Conservation (phyloP, 2,888 invertebrate species). For the Autographa pulchrina region DNA sequence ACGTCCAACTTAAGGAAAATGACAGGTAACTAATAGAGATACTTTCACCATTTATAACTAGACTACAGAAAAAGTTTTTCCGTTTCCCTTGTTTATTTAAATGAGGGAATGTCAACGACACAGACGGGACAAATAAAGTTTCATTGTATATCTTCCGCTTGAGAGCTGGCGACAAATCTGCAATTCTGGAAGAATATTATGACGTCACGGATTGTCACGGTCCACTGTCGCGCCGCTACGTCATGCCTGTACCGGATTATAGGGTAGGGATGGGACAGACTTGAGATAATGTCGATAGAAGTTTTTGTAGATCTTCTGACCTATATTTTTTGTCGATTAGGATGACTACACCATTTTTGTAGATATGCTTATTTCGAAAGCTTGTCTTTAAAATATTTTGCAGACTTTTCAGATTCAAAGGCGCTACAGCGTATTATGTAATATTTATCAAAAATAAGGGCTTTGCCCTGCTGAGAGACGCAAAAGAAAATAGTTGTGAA, state of each 20-base stretch:
- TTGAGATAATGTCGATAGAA: not conserved
- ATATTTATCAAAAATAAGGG: too few relatives aligned
- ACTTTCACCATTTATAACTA: not conserved
- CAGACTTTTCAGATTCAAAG: too few relatives aligned
- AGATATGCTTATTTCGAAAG: too few relatives aligned
- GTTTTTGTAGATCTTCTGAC: not conserved
- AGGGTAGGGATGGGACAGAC: not conserved
- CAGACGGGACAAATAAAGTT: not conserved
- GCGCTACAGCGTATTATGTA: too few relatives aligned
- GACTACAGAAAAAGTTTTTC: not conserved
- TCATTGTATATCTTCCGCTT: not conserved
- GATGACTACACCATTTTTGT: too few relatives aligned
- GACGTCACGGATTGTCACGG: conserved; percentile 4
- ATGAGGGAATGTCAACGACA: not conserved
- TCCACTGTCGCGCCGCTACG: conserved; percentile 18
- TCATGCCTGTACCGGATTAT: conserved; percentile 16
- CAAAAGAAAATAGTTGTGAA: too few relatives aligned
- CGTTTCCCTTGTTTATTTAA: not conserved
- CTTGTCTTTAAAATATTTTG: too few relatives aligned
- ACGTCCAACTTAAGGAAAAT: too few relatives aligned
- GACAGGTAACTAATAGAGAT: too few relatives aligned
- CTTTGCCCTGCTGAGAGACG: too few relatives aligned
- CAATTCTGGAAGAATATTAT: conserved; percentile 9
- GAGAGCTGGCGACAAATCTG: not conserved
- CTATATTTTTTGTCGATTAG: too few relatives aligned